Percentiles rank a stretch among this genome's conserved stretches.
Conservation (phyloP, 2,888 invertebrate species). For the Tenthredo distinguenda region DNA sequence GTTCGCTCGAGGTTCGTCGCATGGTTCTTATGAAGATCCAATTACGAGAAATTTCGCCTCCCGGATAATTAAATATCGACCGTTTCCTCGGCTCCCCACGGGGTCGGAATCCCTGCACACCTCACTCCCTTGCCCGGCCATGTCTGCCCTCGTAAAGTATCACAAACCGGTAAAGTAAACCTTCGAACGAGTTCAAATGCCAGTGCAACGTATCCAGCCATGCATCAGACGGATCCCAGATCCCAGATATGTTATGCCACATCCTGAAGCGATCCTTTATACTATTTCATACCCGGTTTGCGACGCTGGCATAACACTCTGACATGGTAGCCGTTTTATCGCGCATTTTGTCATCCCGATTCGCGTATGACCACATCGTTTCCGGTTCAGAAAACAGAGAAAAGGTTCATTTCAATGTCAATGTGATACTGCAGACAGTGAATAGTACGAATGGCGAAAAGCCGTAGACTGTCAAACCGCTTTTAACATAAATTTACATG, state of each 20-base stretch:
- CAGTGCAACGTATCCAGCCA: background rate
- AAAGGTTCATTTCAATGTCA: conserved; percentile 20
- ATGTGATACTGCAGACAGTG: background rate
- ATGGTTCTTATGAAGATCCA: conserved; percentile 46
- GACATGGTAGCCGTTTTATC: background rate
- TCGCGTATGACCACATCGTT: conserved; percentile 5
- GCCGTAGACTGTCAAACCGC: background rate
- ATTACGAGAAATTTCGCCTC: conserved; percentile 48
- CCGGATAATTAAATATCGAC: conserved; percentile 49
- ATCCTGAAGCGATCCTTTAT: background rate
- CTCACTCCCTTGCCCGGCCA: background rate
- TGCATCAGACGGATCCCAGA: background rate
- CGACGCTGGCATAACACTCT: background rate
- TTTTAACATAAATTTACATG: conserved; percentile 19
- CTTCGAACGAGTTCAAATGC: background rate
- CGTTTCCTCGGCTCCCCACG: conserved; percentile 15
- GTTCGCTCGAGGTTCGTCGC: background rate
- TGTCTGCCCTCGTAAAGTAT: background rate
- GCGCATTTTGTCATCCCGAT: background rate
- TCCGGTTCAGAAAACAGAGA: background rate
- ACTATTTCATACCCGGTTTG: background rate
- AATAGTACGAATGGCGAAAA: background rate
- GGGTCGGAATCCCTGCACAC: background rate
- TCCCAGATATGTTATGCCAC: background rate
- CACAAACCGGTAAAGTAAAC: background rate